phyloP scores from a whole-genome alignment of 2,113 vertebrate species.

The Onychostoma macrolepis region DNA sequence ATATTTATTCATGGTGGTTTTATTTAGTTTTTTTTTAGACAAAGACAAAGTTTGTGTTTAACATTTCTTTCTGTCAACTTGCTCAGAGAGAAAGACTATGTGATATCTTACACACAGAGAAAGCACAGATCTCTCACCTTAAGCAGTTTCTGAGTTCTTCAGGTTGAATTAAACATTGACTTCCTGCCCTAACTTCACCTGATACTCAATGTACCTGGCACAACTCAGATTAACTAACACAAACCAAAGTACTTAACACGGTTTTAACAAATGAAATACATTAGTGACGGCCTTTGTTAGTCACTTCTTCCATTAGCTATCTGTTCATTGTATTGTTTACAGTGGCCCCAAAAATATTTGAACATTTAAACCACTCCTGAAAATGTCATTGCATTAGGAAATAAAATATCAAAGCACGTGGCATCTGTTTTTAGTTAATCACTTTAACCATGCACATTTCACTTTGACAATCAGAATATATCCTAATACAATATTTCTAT shows the following conservation, averaged over 20 bases:
- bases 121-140: slow-evolving; percentile 1
- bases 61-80: slow-evolving; percentile 1
- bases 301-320: neutral
- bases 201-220: slow-evolving; percentile 2
- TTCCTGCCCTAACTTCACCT: slow-evolving; percentile 12
- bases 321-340: neutral
- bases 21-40: slow-evolving; percentile 26
- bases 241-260: slow-evolving; percentile 13
- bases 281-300: neutral
- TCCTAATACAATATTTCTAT: neutral
- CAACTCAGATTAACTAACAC: slow-evolving; percentile 16
- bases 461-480: neutral
- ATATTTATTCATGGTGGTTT: slow-evolving; percentile 32
- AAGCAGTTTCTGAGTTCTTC: neutral
- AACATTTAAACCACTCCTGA: neutral
- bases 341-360: neutral
- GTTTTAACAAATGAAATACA: slow-evolving; percentile 2
- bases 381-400: neutral
- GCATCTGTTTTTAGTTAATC: neutral
- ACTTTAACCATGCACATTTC: neutral
- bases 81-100: neutral
- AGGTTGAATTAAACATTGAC: slow-evolving; percentile 35
- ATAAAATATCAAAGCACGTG: neutral
- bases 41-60: neutral
- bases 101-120: neutral